Evolutionary conservation across 2,888 invertebrate species (phyloP).

Genomic region (Morpho deidamia): DNA sequence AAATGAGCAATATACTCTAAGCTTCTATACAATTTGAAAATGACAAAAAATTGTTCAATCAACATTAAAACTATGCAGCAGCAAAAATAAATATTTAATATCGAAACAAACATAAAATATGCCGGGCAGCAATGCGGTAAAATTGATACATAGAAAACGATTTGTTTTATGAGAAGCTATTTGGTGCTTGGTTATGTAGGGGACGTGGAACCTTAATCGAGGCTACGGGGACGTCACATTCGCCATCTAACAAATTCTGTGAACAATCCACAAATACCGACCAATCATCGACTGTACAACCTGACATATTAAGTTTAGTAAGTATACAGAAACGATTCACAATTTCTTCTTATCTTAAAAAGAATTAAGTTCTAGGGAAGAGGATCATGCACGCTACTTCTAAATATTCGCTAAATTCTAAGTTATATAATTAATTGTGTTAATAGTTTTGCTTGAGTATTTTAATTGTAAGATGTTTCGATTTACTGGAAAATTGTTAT

Average conservation of each 20-base stretch:
- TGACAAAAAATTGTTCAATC: not conserved
- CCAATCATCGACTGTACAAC: conserved; percentile 65
- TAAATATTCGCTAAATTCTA: conserved; percentile 1
- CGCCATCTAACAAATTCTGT: conserved; percentile 68
- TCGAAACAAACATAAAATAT: not conserved
- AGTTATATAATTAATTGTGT: not conserved
- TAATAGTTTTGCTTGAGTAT: not conserved
- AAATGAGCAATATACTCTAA: conserved; percentile 2
- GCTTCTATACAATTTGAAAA: not conserved
- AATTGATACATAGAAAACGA: conserved; percentile 36
- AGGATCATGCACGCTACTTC: conserved; percentile 16
- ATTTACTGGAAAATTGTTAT: no score
- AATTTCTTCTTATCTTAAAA: no score
- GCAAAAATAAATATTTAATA: not conserved
- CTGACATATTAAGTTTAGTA: conserved; percentile 31
- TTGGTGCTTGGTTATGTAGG: conserved; percentile 53
- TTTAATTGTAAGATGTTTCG: no score
- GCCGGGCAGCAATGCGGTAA: not conserved
- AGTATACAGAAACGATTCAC: no score
- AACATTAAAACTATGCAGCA: not conserved
- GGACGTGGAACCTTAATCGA: conserved; percentile 58
- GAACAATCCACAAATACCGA: conserved; percentile 54
- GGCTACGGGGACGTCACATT: conserved; percentile 72
- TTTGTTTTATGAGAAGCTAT: conserved; percentile 62
- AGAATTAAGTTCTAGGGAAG: not conserved